Evolutionary conservation across 2,797 vertebrate species (phyloP).

Genomic region (Pogoniulus pusillus): DNA sequence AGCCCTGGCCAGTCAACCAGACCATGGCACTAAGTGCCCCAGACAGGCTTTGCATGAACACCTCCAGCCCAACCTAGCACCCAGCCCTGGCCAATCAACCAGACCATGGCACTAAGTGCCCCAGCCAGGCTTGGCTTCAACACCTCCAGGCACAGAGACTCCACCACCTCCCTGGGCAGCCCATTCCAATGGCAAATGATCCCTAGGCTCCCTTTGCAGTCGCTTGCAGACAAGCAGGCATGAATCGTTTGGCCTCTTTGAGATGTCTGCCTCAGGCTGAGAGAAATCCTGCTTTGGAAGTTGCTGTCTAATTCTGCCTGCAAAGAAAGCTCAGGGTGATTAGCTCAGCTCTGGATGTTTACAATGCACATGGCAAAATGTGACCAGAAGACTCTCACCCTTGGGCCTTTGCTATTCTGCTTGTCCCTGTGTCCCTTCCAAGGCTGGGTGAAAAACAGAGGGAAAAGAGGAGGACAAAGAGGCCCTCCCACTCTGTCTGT

Average conservation of each 20-base stretch:
- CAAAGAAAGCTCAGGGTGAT: not conserved
- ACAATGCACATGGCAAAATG: not conserved
- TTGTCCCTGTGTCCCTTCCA: not conserved
- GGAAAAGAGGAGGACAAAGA: not conserved
- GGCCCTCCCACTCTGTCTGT: slow-evolving; percentile 29
- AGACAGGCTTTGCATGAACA: too few species aligned
- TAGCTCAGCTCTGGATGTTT: slow-evolving; percentile 42
- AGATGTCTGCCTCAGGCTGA: not conserved
- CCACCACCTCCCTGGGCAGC: too few species aligned
- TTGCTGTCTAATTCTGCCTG: not conserved
- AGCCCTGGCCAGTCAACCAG: too few species aligned
- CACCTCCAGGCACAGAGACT: too few species aligned
- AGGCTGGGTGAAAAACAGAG: not conserved
- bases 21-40: too few species aligned
- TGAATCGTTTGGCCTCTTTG: not conserved
- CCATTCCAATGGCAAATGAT: too few species aligned
- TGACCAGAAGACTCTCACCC: slow-evolving; percentile 51
- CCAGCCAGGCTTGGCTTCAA: too few species aligned
- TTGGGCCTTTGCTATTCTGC: not conserved
- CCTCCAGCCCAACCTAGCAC: too few species aligned
- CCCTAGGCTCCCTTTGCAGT: not conserved
- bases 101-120: too few species aligned
- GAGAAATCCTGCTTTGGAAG: not conserved
- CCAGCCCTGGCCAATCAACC: too few species aligned
- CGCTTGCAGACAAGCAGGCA: not conserved